Percentiles rank a stretch among this genome's conserved stretches.
Conservation (phyloP, 1,140 invertebrate species). For the Penaeus chinensis region DNA sequence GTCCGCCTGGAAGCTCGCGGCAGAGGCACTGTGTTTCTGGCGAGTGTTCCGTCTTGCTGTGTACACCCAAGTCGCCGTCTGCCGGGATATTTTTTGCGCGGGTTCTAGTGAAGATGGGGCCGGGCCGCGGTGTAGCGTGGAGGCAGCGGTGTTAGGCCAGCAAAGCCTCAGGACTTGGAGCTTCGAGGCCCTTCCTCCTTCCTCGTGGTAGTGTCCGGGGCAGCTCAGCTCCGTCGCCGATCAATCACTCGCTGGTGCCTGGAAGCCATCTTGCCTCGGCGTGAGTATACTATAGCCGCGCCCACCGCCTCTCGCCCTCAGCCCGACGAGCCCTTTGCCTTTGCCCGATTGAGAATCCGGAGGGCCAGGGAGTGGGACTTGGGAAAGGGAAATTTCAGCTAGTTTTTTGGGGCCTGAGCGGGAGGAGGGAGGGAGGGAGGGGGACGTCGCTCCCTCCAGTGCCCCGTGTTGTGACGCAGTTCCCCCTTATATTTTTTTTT, state of each 20-base stretch:
- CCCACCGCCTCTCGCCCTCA: background rate
- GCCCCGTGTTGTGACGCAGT: too few species aligned
- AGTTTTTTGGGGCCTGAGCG: too few species aligned
- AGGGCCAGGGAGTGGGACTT: too few species aligned
- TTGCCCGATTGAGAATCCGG: too few species aligned
- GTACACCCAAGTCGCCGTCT: background rate
- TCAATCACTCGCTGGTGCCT: slow-evolving; percentile 28
- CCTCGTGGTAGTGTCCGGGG: background rate
- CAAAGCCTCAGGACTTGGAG: background rate
- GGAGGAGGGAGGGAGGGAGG: too few species aligned
- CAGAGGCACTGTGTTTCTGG: slow-evolving; percentile 21
- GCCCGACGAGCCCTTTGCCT: too few species aligned
- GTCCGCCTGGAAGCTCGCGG: background rate
- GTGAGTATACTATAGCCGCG: slow-evolving; percentile 30
- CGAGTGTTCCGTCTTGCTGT: slow-evolving; percentile 26
- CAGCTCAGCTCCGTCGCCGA: slow-evolving; percentile 20
- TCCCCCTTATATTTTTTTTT: too few species aligned
- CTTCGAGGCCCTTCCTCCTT: background rate
- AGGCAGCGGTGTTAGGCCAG: background rate
- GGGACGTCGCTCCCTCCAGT: too few species aligned
- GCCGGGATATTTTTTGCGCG: too few species aligned
- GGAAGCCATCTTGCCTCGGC: slow-evolving; percentile 41
- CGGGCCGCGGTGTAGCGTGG: background rate
- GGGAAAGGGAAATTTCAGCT: too few species aligned
- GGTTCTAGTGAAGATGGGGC: too few species aligned